Evolutionary conservation across 2,113 vertebrate genomes (phyloP).

Genomic region (Psittacus erithacus): DNA sequence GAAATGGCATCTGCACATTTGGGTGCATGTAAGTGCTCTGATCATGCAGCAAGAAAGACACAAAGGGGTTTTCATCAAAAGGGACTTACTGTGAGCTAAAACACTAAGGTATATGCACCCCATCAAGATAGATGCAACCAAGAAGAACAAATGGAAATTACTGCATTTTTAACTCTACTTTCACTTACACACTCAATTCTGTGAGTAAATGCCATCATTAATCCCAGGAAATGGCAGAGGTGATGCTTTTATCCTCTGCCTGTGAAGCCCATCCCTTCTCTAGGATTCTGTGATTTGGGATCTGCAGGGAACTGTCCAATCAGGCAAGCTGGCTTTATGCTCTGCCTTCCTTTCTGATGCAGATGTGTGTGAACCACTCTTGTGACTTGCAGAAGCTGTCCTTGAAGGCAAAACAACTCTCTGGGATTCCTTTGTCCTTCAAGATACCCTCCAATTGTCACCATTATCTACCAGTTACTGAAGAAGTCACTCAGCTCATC

Average conservation of each 20-base stretch:
- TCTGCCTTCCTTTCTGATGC: neutral
- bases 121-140: neutral
- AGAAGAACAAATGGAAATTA: neutral
- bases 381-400: neutral
- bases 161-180: neutral
- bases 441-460: neutral
- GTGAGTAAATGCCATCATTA: neutral
- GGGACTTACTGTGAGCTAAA: neutral
- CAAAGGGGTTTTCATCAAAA: neutral
- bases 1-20: neutral
- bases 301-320: neutral
- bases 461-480: neutral
- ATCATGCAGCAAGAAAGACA: neutral
- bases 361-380: neutral
- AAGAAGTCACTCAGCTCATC: neutral
- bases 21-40: neutral
- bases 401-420: neutral
- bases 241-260: neutral
- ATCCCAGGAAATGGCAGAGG: neutral
- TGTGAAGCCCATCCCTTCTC: neutral
- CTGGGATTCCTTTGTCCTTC: neutral
- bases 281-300: neutral
- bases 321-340: neutral
- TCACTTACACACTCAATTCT: neutral
- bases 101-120: neutral